Evolutionary conservation across 1,140 invertebrate genomes (phyloP).

Genomic region (Homarus americanus): DNA sequence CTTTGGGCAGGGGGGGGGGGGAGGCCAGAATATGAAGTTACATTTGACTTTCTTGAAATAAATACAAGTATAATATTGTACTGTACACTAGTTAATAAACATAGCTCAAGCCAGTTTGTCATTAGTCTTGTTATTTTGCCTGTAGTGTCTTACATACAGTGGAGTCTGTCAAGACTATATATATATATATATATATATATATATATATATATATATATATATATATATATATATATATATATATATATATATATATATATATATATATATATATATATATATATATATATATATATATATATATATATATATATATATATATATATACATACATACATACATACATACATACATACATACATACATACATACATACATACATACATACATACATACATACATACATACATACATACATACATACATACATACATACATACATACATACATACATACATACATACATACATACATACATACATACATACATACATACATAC

Average conservation of each 20-base stretch:
- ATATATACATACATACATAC: not conserved
- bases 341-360: constrained; percentile 11
- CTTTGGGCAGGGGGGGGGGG: too few species aligned
- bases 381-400: constrained; percentile 23
- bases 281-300: constrained; percentile 39
- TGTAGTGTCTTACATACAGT: too few species aligned
- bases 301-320: constrained; percentile 31
- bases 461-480: not conserved
- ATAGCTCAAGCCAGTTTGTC: too few species aligned
- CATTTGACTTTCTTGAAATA: too few species aligned
- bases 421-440: constrained; percentile 28
- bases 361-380: constrained; percentile 25
- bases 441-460: constrained; percentile 24
- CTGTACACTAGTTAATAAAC: too few species aligned
- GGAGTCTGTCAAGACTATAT: too few species aligned
- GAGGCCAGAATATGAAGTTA: too few species aligned
- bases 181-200: constrained; percentile 1
- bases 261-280: constrained; percentile 16
- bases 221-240: constrained; percentile 38
- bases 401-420: not conserved
- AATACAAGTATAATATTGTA: too few species aligned
- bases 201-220: constrained; percentile 21
- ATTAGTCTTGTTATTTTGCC: too few species aligned
- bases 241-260: constrained; percentile 36
- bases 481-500: constrained; percentile 2